Base-by-base conservation (phyloP, 2,888 invertebrate species). In the Gortyna flavago region DNA sequence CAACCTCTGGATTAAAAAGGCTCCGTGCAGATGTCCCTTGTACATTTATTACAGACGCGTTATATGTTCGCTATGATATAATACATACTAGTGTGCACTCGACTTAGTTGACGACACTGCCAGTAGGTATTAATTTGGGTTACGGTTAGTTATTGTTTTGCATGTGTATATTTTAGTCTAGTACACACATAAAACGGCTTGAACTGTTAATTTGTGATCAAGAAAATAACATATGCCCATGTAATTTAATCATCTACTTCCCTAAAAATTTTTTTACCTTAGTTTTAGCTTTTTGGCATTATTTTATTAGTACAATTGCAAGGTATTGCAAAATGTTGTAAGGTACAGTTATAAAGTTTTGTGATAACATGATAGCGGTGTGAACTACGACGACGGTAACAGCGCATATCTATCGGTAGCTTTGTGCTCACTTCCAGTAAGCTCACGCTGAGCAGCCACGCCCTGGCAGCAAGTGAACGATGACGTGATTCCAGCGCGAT, bases 401-500 rank as follows among this genome's bases (percentile, higher is more conserved):
- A 85, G 81, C 86, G 81, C 87, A 85, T 92, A 92, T 93, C 90
- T 90, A 90, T 90, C 89, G 82, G 84, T 82, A 88, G 91, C 91
- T 92, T 93, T 90, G 92, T 90, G 88, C 87, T 86, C 91, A 89
- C 90, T 92, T 90, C 89, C 91, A 90, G 87, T 90, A 92, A 93
- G 92, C 90, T 92, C 92, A 91, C 93, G 92, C 92, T 93, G 89
- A 92, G 84, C 84, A 89, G 92, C 93, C 94, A 93, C 94, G 92
- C 94, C 94, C 92, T 88, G 87, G 79, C 85, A 90, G 84, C 88
- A 92, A 93, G 93, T 96, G 93, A 95, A 93, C 94, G 95, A 96
- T 95, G 95, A 92, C 94, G 94, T 93, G 94, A 95, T 95, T 94
- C 91, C 89, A 93, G 94, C 93, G 92, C 94, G 93, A 95, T 96